Percentiles rank a stretch among this genome's conserved stretches.
phyloP scores from a whole-genome alignment of 2,888 invertebrate genomes.

The Auanema freiburgensis region DNA sequence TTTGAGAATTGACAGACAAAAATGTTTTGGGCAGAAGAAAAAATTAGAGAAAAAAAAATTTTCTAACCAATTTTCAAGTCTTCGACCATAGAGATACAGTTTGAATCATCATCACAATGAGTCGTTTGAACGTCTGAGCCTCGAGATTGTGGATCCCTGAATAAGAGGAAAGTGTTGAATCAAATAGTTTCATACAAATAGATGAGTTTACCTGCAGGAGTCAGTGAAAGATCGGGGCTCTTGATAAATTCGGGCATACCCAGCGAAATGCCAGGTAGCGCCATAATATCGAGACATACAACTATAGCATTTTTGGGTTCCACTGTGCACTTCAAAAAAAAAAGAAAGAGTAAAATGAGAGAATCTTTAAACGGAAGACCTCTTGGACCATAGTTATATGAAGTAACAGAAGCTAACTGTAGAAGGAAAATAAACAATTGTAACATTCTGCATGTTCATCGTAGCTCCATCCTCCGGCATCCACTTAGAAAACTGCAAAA shows the following conservation, averaged over 20 bases:
- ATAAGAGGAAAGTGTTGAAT: no score
- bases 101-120: slow-evolving; percentile 46
- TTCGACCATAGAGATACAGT: slow-evolving; percentile 56
- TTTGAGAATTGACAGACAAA: no score
- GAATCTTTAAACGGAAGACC: no score
- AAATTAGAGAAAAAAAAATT: background rate
- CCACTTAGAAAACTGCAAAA: no score
- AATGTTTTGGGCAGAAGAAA: background rate
- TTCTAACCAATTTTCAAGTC: slow-evolving; percentile 54
- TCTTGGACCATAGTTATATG: no score
- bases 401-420: no score
- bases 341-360: no score
- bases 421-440: no score
- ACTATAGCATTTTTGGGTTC: slow-evolving; percentile 42
- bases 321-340: no score
- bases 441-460: no score
- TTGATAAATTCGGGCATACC: slow-evolving; percentile 56
- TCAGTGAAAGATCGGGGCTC: slow-evolving; percentile 57
- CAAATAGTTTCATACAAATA: no score
- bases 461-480: no score
- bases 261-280: slow-evolving; percentile 58
- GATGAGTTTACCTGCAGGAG: slow-evolving; percentile 49
- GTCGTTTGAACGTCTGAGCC: slow-evolving; percentile 51
- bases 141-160: slow-evolving; percentile 48
- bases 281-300: slow-evolving; percentile 62